These are phyloP conservation scores for Thera obeliscata DNA, from an alignment of 2,888 invertebrate genomes.

Conservation along the genomic window DNA sequence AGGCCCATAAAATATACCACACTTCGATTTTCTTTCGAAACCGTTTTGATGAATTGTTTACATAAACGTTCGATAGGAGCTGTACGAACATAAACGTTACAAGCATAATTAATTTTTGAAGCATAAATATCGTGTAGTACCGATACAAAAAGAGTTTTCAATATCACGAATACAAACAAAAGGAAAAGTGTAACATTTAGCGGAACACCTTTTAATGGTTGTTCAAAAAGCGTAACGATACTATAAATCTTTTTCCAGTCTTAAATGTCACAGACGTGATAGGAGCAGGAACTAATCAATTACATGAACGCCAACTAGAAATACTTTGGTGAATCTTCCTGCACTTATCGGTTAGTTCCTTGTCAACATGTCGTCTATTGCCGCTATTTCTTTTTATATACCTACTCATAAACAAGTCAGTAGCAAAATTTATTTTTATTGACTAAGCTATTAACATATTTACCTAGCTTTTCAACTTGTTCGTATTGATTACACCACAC, in stretches of 20 bases:
- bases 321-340: conserved; percentile 23
- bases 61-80: no score
- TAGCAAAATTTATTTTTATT: neutral
- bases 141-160: conserved; percentile 30
- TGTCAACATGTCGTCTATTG: conserved; percentile 12
- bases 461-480: neutral
- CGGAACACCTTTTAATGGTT: conserved; percentile 48
- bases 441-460: neutral
- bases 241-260: conserved; percentile 52
- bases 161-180: conserved; percentile 47
- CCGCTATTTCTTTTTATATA: neutral
- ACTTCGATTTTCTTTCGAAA: neutral
- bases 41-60: neutral
- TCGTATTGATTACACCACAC: neutral
- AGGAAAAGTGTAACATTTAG: conserved; percentile 50
- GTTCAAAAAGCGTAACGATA: conserved; percentile 54
- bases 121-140: neutral
- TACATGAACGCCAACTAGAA: conserved; percentile 27
- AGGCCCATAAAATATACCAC: neutral
- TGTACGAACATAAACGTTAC: no score
- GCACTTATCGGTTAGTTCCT: conserved; percentile 18
- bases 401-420: neutral
- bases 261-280: conserved; percentile 37
- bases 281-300: conserved; percentile 35
- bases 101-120: neutral